These are phyloP conservation scores for Aleiodes testaceus DNA, from an alignment of 2,888 invertebrate genomes.

Conservation along the genomic window DNA sequence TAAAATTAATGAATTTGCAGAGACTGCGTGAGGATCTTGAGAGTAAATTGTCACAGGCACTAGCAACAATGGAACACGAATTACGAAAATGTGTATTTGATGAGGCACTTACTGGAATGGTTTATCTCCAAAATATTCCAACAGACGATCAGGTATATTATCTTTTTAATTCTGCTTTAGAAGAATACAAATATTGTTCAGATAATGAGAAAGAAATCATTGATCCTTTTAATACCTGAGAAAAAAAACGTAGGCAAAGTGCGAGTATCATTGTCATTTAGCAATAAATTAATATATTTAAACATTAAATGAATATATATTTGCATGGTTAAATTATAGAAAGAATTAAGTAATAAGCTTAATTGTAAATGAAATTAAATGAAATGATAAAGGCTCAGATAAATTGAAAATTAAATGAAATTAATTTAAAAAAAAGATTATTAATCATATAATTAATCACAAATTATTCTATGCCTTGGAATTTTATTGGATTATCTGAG, in stretches of 20 bases:
- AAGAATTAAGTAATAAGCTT: no score
- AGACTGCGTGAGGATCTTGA: slow-evolving; percentile 81
- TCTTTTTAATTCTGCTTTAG: slow-evolving; percentile 41
- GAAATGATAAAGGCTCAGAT: not conserved
- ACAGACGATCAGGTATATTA: slow-evolving; percentile 74
- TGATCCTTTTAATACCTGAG: not conserved
- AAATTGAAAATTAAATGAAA: not conserved
- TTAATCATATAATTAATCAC: slow-evolving; percentile 53
- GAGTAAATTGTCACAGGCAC: slow-evolving; percentile 79
- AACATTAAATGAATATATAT: no score
- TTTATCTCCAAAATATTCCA: slow-evolving; percentile 75
- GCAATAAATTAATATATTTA: not conserved
- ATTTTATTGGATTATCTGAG: slow-evolving; percentile 57
- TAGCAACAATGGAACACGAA: slow-evolving; percentile 83
- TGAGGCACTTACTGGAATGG: slow-evolving; percentile 75
- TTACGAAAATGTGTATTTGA: slow-evolving; percentile 81
- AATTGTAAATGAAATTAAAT: no score
- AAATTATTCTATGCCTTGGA: slow-evolving; percentile 58
- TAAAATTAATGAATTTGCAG: slow-evolving; percentile 59
- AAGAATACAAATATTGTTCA: slow-evolving; percentile 2
- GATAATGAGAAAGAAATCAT: not conserved
- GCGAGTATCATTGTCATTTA: slow-evolving; percentile 2
- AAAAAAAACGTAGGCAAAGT: slow-evolving; percentile 1
- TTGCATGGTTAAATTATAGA: not conserved
- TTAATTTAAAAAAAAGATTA: slow-evolving; percentile 5